Evolutionary conservation across 2,888 invertebrate species (phyloP).

Genomic region (Archips crataeganus): DNA sequence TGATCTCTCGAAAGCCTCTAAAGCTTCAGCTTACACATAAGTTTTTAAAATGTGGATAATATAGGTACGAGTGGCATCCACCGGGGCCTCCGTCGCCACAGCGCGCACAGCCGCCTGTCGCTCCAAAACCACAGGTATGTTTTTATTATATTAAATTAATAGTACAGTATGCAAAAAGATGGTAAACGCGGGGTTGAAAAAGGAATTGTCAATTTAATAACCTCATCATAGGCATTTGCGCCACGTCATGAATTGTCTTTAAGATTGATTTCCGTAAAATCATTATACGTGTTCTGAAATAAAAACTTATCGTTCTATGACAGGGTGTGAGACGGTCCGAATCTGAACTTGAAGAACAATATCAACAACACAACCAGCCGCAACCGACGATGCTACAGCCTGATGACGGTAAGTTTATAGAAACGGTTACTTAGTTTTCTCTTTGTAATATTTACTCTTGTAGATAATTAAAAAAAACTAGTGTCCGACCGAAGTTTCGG

Average conservation of each 20-base stretch:
- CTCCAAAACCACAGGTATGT: conserved; percentile 83
- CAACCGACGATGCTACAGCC: conserved; percentile 57
- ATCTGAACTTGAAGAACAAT: conserved; percentile 60
- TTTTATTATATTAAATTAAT: background rate
- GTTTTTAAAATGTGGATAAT: background rate
- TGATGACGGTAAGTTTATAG: conserved; percentile 55
- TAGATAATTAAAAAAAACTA: too few species aligned
- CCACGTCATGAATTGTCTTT: too few species aligned
- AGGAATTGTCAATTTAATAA: too few species aligned
- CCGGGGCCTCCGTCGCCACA: conserved; percentile 83
- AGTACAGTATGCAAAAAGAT: too few species aligned
- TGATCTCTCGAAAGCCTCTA: too few species aligned
- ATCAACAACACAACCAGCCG: conserved; percentile 53
- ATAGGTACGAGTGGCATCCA: conserved; percentile 79
- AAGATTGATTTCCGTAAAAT: too few species aligned
- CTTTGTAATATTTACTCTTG: too few species aligned
- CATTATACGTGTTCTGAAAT: background rate
- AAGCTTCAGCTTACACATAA: too few species aligned
- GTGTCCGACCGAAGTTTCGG: too few species aligned
- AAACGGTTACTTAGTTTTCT: background rate
- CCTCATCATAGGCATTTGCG: too few species aligned
- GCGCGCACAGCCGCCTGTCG: conserved; percentile 83
- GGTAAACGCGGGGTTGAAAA: too few species aligned
- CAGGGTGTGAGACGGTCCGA: conserved; percentile 53
- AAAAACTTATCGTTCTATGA: background rate